Base-by-base conservation (phyloP, 1,140 invertebrate species). In the Hydropsyche tenuis region DNA sequence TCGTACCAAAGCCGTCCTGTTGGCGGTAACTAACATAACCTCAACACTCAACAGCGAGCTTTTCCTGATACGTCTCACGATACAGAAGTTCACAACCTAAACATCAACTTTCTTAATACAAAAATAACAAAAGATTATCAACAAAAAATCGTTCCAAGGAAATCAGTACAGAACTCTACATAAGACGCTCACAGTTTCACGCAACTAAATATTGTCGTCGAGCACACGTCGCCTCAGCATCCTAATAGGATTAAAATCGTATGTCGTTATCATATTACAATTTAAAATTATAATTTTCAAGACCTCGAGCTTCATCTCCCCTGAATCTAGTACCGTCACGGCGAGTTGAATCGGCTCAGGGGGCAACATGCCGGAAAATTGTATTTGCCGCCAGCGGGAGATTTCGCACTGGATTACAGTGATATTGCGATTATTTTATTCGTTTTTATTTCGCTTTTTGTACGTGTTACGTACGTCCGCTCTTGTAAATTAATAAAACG, bases 321-420 rank as follows among this genome's bases (percentile, higher is more conserved):
- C 72, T 51, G 25, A 6, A 16, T 60, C 62, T 18, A 22, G 30
- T 4, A 37, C 30, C 72, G 62, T 72, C 66, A 64, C 70, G 72
- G 72, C 75, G 75, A 68, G 75, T 76, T 73, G 72, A 74, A 69
- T 73, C 76, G 76, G 76, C 73, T 77, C 76, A 73, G 76, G 43
- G 76, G 71, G 66, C 68, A 77, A 73, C 73, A 77, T 75, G 76
- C 73, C 76, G 76, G 76, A 77, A 77, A 77, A 77, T 77, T 77
- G 76, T 77, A 75, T 77, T 77, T 74, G 66, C 69, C 76, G 73
- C 71, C 70, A 69, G 46, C 66, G 70, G 68, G 75, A 77, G 72
- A 73, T 72, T 68, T 76, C 65, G 73, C 74, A 51, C 62, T 69
- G 76, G 76, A 77, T 77, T 77, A 77, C 76, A 77, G 68, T 72